Base-by-base conservation (phyloP, 2,888 invertebrate genomes). In the Prenolepis imparis region DNA sequence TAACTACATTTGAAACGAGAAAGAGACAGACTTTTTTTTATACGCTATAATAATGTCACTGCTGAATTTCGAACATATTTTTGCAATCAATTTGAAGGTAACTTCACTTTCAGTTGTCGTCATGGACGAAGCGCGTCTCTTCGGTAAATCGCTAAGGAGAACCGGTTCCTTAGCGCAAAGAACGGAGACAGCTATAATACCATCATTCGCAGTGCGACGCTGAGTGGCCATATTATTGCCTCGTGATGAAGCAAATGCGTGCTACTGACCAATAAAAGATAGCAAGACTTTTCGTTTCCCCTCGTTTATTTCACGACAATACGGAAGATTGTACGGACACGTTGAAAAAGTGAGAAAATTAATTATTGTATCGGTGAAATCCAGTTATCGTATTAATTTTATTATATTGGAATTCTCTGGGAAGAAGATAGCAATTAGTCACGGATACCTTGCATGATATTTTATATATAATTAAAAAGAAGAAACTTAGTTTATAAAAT, bases 201-300 rank as follows among this genome's bases (percentile, higher is more conserved):
- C 86, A 89, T 90, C 90, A 89, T 90, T 90, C 83, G 75, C 86
- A 67, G 57, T 64, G 63, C 81, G 90, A 90, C 90, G 86, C 86
- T 88, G 88, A 90, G 85, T 87, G 88, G 85, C 83, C 85, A 84
- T 89, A 89, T 88, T 90, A 90, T 86, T 68, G 89, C 78, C 85
- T 78, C 84, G 68, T 61, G 90, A 89, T 86, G 88, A 90, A 90
- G 85, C 88, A 86, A 90, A 90, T 88, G 86, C 64, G 75, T 77
- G 90, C 90, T 89, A 90, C 90, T 85, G 88, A 44, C 86, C 82
- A 80, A 89, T 89, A 90, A 90, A 89, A 88, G 88, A 89, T 89
- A 86, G 85, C 87, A 32, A 87, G 89, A 85, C 82, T 88, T 83
- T 72, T 68, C 64, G 74, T 48, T 67, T 61, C 44, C 32, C 57